phyloP scores from a whole-genome alignment of 2,888 invertebrate species.

The Melinaea marsaeus region DNA sequence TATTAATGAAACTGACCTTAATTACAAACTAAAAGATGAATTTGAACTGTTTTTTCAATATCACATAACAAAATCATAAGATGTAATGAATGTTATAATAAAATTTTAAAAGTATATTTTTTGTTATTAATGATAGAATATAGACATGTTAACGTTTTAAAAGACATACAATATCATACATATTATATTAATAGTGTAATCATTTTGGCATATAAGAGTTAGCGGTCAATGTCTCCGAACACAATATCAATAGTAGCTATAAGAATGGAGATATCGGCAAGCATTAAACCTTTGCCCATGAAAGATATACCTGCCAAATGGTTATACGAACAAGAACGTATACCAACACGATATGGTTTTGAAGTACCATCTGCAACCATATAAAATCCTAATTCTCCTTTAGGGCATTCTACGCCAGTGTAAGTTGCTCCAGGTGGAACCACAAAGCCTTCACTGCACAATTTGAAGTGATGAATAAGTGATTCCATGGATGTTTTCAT shows the following conservation, averaged over 20 bases:
- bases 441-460: slow-evolving; percentile 87
- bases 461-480: slow-evolving; percentile 93
- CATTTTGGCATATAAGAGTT: slow-evolving; percentile 27
- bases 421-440: slow-evolving; percentile 93
- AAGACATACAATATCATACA: too few relatives aligned
- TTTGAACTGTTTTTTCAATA: too few relatives aligned
- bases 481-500: slow-evolving; percentile 95
- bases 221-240: slow-evolving; percentile 81
- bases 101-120: too few relatives aligned
- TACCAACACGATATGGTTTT: slow-evolving; percentile 82
- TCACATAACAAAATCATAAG: too few relatives aligned
- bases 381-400: slow-evolving; percentile 92
- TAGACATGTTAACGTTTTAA: too few relatives aligned
- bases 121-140: too few relatives aligned
- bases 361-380: slow-evolving; percentile 90
- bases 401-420: slow-evolving; percentile 88
- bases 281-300: slow-evolving; percentile 79
- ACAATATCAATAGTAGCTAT: slow-evolving; percentile 83
- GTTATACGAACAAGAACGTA: slow-evolving; percentile 77
- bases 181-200: neutral
- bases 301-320: slow-evolving; percentile 81
- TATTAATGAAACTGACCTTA: too few relatives aligned
- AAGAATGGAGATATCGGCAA: slow-evolving; percentile 89
- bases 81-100: too few relatives aligned
- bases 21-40: too few relatives aligned